Evolutionary conservation across 2,888 invertebrate genomes (phyloP).

Genomic region (Tenthredo distinguenda): DNA sequence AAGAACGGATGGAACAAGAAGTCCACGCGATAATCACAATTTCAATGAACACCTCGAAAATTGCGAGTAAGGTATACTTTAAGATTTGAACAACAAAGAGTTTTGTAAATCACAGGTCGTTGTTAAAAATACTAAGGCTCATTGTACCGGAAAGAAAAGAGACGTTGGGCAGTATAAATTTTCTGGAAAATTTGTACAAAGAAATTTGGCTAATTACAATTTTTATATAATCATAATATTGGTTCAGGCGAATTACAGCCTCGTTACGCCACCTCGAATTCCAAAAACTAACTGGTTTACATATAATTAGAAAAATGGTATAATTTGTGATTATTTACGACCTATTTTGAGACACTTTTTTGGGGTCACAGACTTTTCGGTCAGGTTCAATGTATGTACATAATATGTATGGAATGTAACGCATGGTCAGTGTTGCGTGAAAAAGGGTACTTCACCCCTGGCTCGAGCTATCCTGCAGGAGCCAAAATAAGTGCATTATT

Average conservation of each 20-base stretch:
- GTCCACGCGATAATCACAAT: neutral
- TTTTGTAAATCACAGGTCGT: neutral
- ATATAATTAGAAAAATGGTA: neutral
- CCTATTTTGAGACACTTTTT: neutral
- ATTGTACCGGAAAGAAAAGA: neutral
- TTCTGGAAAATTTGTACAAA: neutral
- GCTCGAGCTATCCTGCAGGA: neutral
- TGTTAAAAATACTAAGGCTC: neutral
- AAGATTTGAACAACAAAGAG: neutral
- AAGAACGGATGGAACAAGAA: neutral
- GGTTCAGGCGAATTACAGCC: neutral
- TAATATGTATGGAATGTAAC: neutral
- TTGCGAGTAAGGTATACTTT: neutral
- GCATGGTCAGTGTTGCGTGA: constrained; percentile 9
- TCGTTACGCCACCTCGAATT: neutral
- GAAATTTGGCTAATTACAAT: neutral
- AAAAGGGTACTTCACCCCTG: neutral
- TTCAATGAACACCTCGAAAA: neutral
- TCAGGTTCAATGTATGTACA: neutral
- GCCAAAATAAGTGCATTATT: constrained; percentile 28
- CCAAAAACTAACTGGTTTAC: neutral
- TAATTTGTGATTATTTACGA: neutral
- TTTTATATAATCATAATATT: neutral
- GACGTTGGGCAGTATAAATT: neutral
- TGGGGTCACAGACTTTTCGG: neutral